Conservation (phyloP, 1,140 invertebrate genomes). For the Macrocentrus cingulum region DNA sequence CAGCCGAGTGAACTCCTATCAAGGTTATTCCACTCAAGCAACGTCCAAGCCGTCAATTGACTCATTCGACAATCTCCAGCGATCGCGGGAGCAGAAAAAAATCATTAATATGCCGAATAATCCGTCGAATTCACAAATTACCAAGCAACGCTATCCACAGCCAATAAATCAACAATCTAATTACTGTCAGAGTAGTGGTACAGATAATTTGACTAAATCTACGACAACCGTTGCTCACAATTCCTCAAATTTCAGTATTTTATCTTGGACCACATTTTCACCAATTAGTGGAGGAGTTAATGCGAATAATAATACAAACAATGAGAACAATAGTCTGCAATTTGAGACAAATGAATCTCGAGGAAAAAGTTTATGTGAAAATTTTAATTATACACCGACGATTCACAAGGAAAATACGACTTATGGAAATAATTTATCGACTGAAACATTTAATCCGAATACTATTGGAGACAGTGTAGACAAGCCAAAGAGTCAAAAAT, state of each 20-base stretch:
- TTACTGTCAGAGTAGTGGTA: conserved; percentile 44
- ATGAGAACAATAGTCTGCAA: conserved; percentile 41
- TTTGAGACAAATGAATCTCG: conserved; percentile 47
- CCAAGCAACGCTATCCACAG: too few species aligned
- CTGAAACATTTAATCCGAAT: conserved; percentile 27
- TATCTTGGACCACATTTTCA: conserved; percentile 56
- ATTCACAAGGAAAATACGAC: conserved; percentile 47
- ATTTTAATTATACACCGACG: conserved; percentile 47
- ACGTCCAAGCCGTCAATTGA: conserved; percentile 28
- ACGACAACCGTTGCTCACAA: conserved; percentile 55
- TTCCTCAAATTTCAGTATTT: conserved; percentile 55
- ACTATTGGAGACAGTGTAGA: conserved; percentile 35
- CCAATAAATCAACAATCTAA: too few species aligned
- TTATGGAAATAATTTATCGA: conserved; percentile 32
- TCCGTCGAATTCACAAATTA: conserved; percentile 28
- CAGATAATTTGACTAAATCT: conserved; percentile 43
- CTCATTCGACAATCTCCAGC: conserved; percentile 30
- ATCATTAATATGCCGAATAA: conserved; percentile 20
- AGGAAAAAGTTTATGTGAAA: conserved; percentile 48
- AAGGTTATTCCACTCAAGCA: conserved; percentile 32
- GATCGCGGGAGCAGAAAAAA: conserved; percentile 36
- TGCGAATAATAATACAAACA: conserved; percentile 38
- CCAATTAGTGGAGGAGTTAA: conserved; percentile 32
- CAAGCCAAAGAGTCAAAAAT: conserved; percentile 42
- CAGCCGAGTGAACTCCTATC: not conserved